Evolutionary conservation across 35 echinoderm and acorn worm genomes (phyloP), one percentile per base, ranked within the genome.

Genomic region (Hemicentrotus pulcherrimus): DNA sequence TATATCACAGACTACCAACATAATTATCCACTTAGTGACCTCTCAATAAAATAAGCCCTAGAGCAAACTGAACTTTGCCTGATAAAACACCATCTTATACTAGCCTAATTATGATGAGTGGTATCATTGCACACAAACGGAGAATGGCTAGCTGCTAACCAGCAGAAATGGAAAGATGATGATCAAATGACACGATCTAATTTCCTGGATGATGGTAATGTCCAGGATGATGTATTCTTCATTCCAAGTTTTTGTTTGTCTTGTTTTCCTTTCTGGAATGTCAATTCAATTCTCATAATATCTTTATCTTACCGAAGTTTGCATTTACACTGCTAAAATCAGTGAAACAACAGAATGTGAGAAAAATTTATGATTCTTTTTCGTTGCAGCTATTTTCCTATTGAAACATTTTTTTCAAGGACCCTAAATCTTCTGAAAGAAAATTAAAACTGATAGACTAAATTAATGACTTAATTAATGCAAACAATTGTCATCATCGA

Each of bases 151-250:
- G 91, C 91, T n/a, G 91, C 91, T 50, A 93, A 93, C 91, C 91
- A 93, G 91, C 91, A 93, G 45, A 93, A 93, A 93, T 58, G 6
- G 30, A 58, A 58, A 13, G 48, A 58, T 47, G 91, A 22, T 93
- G 88, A 93, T 93, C 91, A 93, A 31, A 55, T 93, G 31, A 48
- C 91, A 93, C 48, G 46, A 31, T 93, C 91, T 93, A n/a, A 93
- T 93, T 50, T 93, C 91, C 48, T 93, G 88, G 88, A 90, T 32
- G 46, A 90, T 47, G 46, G 4, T 78, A 78, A n/a, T 78, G 65
- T 78, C 65, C 65, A 78, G 28, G 65, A 78, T 7, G 28, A 78
- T 28, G 28, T 78, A n/a, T 78, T n/a, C 65, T 78, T 78, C 22
- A 78, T 78, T 78, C 65, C 19, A 0, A 78, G 65, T 28, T 22